Evolutionary conservation across 2,888 invertebrate species (phyloP), one percentile per base, ranked within the genome.

Genomic region (Eulithis testata): DNA sequence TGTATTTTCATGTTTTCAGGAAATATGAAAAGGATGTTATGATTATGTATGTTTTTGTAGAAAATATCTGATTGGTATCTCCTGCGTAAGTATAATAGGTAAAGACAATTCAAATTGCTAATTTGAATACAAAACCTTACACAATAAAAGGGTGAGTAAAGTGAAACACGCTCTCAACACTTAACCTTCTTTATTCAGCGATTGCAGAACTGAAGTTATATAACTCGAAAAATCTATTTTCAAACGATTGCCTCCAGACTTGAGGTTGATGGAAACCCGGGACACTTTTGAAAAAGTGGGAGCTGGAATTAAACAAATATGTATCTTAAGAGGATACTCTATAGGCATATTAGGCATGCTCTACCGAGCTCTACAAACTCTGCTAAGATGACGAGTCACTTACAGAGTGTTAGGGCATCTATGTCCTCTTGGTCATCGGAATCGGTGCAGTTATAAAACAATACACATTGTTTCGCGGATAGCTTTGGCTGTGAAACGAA

Each of bases 401-500:
- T 88, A 95, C 95, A 94, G 45, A 94, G 82, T 76, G 88, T 91
- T 71, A 94, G 84, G 14, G 89, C 81, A 64, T 90, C 87, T 67
- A 91, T 87, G 60, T 89, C 87, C 40, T 90, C 90, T 71, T 84
- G 88, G 54, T 93, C 94, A 45, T 94, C 91, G 37, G 63, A 65
- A 40, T 71, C 73, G 0, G 88, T 85, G 69, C 92, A 91, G 73
- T 94, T 93, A 70, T 93, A 93, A 79, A 96, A 94, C 5, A 96
- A 88, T 12, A 96, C 93, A 78, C 96, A 96, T 73, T 95, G 95
- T 73, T 94, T 94, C 8, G 95, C 94, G 56, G 94, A 94, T 55
- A 96, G 77, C 69, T 94, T 94, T 6, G 94, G 94, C 76, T 95
- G 95, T n/a, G 94, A 94, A 4, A 96, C 95, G 77, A 96, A 96